Conservation (phyloP, 2,888 invertebrate genomes). For the Ormyrus labotus region DNA sequence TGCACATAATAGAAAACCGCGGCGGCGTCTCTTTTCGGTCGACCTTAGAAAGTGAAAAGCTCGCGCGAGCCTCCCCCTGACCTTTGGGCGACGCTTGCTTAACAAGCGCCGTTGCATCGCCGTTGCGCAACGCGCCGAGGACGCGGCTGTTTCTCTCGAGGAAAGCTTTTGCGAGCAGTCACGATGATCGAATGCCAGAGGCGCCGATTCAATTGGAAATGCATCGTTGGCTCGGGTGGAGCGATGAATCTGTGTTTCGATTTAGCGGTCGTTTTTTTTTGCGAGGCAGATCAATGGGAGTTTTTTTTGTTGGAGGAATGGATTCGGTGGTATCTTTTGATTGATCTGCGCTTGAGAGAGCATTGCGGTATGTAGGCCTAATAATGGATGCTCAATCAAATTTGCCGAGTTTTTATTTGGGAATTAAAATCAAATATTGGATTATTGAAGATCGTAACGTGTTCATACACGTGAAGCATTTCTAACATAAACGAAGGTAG, state of each 20-base stretch:
- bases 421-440: too few species aligned
- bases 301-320: neutral
- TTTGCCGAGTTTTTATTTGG: too few species aligned
- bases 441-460: too few species aligned
- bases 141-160: neutral
- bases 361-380: neutral
- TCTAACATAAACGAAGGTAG: too few species aligned
- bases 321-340: slow-evolving; percentile 8
- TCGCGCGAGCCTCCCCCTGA: too few species aligned
- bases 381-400: too few species aligned
- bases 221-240: neutral
- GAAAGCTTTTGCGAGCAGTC: neutral
- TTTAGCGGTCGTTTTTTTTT: neutral
- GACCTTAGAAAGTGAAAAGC: too few species aligned
- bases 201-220: slow-evolving; percentile 19
- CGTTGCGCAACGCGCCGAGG: neutral
- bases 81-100: neutral
- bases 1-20: too few species aligned
- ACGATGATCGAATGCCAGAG: slow-evolving; percentile 3
- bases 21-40: too few species aligned
- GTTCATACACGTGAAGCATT: too few species aligned
- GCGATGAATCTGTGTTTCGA: slow-evolving; percentile 12
- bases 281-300: too few species aligned
- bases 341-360: slow-evolving; percentile 8
- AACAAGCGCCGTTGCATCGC: neutral